Evolutionary conservation across 1,140 invertebrate genomes (phyloP), one percentile per base, ranked within the genome.

Genomic region (Laodelphax striatellus): DNA sequence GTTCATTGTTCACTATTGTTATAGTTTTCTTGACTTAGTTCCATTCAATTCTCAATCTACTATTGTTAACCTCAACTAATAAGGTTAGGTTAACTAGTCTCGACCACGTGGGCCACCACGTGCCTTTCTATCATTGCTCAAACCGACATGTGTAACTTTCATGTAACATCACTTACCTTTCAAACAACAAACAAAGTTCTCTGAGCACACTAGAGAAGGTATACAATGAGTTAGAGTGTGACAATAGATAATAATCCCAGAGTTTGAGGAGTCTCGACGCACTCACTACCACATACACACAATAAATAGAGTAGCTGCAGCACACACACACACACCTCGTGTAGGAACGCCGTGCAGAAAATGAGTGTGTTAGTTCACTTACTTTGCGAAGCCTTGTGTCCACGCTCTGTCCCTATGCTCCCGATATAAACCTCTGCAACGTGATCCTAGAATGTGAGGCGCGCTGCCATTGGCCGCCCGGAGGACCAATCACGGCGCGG

Each of bases 381-480:
- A 87, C 84, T 87, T 88, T 90, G 85, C 85, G 87, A 87, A 90
- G 87, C 86, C 87, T 89, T 90, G 87, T 91, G 88, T 86, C 82
- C 81, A 80, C 80, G 77, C 75, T 76, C 78, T 77, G 77, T 78
- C 76, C 77, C 72, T 75, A 71, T 75, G 71, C 75, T 76, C 79
- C 80, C 78, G 81, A 84, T 89, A 88, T 88, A 89, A 89, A 88
- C 86, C 82, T 79, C 75, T 81, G 87, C 84, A 88, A 89, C 81
- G 84, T 85, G 86, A 90, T 86, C 82, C 83, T 77, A 75, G 70
- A 69, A 64, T 79, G 69, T 73, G 73, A 78, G 70, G 72, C 66
- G 66, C 60, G 53, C 22, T 9, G 3, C 52, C 64, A 79, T 82
- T 82, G 78, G 79, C 50, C 61, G 62, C 6, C 9, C 38, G 3